Evolutionary conservation across 2,888 invertebrate genomes (phyloP).

Genomic region (Mellilla xanthometata): DNA sequence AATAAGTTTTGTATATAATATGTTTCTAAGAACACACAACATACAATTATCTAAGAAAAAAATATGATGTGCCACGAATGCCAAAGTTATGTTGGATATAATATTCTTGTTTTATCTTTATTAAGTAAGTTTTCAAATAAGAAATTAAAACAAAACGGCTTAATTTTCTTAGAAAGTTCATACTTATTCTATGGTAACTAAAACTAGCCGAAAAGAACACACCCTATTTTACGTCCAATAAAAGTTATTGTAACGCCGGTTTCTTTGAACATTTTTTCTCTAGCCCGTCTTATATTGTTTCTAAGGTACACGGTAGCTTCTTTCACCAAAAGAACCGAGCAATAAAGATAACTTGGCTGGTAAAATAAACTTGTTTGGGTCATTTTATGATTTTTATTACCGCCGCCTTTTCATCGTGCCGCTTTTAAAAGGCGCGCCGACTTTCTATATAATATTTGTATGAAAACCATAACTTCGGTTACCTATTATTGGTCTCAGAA

Average conservation of each 20-base stretch:
- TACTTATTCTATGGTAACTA: no score
- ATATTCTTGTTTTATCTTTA: no score
- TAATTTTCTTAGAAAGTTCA: no score
- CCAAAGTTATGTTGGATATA: no score
- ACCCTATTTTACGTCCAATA: constrained; percentile 25
- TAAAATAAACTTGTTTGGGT: constrained; percentile 52
- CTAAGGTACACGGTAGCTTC: constrained; percentile 58
- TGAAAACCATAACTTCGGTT: constrained; percentile 31
- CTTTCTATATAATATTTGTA: constrained; percentile 53
- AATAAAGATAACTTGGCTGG: constrained; percentile 25
- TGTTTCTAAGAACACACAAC: no score
- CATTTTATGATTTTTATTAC: constrained; percentile 67
- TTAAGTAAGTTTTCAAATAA: no score
- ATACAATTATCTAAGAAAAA: no score
- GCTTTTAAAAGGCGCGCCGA: constrained; percentile 44
- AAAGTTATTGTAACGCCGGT: constrained; percentile 35
- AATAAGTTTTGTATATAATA: no score
- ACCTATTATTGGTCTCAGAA: constrained; percentile 27
- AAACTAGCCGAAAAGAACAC: neutral
- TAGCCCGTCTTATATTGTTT: constrained; percentile 21
- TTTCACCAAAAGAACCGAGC: constrained; percentile 40
- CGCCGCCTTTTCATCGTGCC: constrained; percentile 54
- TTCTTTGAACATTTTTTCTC: constrained; percentile 7
- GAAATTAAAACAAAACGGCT: no score
- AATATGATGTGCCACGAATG: no score